Percentiles rank a stretch among this genome's conserved stretches.
Conservation (phyloP, 2,888 invertebrate species). For the Aproaerema taeniolella region DNA sequence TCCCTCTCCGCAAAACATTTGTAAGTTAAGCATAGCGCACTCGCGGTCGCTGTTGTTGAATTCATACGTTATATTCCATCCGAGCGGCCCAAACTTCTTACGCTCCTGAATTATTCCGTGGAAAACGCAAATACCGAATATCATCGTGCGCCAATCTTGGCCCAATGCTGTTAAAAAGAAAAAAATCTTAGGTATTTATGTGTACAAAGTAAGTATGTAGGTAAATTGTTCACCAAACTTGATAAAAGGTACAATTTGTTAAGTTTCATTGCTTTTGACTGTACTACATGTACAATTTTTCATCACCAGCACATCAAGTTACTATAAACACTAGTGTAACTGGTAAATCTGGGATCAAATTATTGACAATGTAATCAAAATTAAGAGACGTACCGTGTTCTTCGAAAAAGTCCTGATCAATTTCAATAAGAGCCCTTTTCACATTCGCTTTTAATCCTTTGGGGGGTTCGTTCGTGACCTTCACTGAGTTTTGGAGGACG, state of each 20-base stretch:
- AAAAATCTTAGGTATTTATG: no score
- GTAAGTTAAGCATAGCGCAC: conserved; percentile 90
- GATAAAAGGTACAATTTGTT: no score
- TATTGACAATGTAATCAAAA: no score
- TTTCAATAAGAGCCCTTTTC: conserved; percentile 87
- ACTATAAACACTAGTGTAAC: no score
- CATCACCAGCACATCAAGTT: no score
- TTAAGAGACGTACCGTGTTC: conserved; percentile 80
- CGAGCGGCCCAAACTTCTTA: conserved; percentile 92
- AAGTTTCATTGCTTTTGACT: no score
- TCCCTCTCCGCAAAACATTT: conserved; percentile 86
- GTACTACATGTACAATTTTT: no score
- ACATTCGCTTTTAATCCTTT: conserved; percentile 94
- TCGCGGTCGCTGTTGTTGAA: conserved; percentile 95
- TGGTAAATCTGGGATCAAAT: no score
- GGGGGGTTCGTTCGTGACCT: conserved; percentile 96
- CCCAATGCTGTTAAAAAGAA: conserved; percentile 69
- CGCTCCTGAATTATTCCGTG: conserved; percentile 95
- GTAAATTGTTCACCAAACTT: no score
- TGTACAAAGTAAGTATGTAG: no score
- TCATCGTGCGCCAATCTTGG: conserved; percentile 84
- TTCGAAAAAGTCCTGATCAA: conserved; percentile 88
- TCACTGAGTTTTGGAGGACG: conserved; percentile 94
- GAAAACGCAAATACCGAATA: conserved; percentile 93
- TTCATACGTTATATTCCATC: conserved; percentile 96